Conservation (phyloP, 2,888 invertebrate species). For the Diaperis boleti region DNA sequence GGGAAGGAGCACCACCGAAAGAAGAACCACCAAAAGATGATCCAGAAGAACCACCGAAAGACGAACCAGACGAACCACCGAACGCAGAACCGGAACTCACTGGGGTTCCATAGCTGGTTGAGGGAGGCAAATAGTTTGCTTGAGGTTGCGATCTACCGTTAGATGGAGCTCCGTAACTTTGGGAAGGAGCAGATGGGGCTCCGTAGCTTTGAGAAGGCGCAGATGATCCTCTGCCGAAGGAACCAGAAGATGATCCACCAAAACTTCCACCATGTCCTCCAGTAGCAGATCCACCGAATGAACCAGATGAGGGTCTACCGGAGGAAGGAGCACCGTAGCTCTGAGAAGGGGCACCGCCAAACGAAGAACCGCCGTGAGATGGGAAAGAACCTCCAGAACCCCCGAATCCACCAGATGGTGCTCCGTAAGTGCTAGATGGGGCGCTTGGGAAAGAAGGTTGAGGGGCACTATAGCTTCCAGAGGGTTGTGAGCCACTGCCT, state of each 20-base stretch:
- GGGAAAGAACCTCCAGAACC: conserved; percentile 17
- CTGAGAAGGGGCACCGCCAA: conserved; percentile 55
- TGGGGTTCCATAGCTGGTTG: conserved; percentile 44
- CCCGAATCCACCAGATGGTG: conserved; percentile 48
- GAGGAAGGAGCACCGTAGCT: conserved; percentile 57
- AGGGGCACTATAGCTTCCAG: conserved; percentile 23
- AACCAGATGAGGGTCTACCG: conserved; percentile 44
- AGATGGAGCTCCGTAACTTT: conserved; percentile 61
- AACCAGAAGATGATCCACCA: conserved; percentile 52
- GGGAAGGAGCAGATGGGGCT: conserved; percentile 56
- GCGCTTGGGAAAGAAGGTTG: conserved; percentile 52
- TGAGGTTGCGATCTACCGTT: conserved; percentile 54
- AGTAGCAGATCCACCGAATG: conserved; percentile 12
- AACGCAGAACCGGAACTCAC: conserved; percentile 18
- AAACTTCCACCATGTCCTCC: no score
- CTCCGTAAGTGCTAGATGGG: conserved; percentile 61
- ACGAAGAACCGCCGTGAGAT: conserved; percentile 35
- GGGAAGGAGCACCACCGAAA: conserved; percentile 47
- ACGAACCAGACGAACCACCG: conserved; percentile 39
- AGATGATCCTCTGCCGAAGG: conserved; percentile 34
- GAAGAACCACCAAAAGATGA: conserved; percentile 17
- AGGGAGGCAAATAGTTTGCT: conserved; percentile 57
- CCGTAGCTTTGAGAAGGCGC: conserved; percentile 55
- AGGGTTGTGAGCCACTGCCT: conserved; percentile 39
- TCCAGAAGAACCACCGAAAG: conserved; percentile 46